These are phyloP conservation scores for Pangasius larnaudii DNA, from an alignment of 2,797 vertebrate species.

Conservation along the genomic window DNA sequence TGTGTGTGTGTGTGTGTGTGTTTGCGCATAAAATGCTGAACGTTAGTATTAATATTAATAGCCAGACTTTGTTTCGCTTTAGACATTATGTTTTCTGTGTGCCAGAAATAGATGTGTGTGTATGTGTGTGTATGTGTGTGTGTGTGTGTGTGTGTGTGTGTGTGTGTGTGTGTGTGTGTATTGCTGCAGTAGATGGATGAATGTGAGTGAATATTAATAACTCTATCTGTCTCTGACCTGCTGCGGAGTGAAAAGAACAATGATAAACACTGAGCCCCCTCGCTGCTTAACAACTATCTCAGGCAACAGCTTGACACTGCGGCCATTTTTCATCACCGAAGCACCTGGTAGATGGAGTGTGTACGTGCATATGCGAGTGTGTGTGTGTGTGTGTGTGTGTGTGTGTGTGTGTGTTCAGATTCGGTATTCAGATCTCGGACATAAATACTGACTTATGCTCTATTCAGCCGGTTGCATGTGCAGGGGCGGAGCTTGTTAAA, in stretches of 20 bases:
- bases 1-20: slow-evolving; percentile 69
- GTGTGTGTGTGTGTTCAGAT: background rate
- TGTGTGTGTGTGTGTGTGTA: background rate
- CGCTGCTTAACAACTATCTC: slow-evolving; percentile 80
- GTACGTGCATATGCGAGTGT: background rate
- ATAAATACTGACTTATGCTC: background rate
- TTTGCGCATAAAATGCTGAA: slow-evolving; percentile 16
- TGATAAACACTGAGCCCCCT: slow-evolving; percentile 64
- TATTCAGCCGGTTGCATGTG: background rate
- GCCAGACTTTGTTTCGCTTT: background rate
- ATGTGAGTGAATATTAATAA: slow-evolving; percentile 72
- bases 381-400: slow-evolving; percentile 13
- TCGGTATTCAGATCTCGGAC: background rate
- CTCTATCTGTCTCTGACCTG: slow-evolving; percentile 69
- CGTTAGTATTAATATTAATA: slow-evolving; percentile 25
- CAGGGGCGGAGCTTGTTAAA: background rate
- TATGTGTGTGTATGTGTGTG: slow-evolving; percentile 24
- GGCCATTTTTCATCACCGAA: slow-evolving; percentile 72
- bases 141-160: too few relatives aligned
- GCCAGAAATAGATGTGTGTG: slow-evolving; percentile 4
- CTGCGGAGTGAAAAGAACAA: slow-evolving; percentile 73
- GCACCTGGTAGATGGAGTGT: slow-evolving; percentile 40
- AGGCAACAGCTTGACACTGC: slow-evolving; percentile 57
- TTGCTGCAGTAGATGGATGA: slow-evolving; percentile 42
- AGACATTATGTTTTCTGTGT: background rate